Evolutionary conservation across 2,113 vertebrate species (phyloP).

Genomic region (Callospermophilus lateralis): DNA sequence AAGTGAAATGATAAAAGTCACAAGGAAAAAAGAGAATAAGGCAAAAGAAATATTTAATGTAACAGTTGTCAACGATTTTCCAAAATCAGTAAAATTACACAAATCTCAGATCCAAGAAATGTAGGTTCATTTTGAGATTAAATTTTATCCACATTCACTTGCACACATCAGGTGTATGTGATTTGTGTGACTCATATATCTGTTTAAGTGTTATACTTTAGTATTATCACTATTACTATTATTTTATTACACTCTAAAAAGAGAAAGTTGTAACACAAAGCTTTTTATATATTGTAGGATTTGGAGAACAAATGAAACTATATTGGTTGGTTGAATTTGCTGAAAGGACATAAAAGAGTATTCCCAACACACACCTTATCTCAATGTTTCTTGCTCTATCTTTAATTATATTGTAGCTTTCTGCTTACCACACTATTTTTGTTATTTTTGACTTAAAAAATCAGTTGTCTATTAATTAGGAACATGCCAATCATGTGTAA

Average conservation of each 20-base stretch:
- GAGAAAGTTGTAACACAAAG: background rate
- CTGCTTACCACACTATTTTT: background rate
- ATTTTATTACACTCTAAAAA: background rate
- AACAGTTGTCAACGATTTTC: background rate
- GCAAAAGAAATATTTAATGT: background rate
- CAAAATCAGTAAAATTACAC: background rate
- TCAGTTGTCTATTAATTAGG: background rate
- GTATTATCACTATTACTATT: background rate
- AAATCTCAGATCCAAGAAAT: background rate
- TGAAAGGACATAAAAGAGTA: background rate
- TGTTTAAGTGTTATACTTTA: background rate
- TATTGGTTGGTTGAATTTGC: background rate
- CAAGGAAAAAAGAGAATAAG: background rate
- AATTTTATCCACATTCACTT: background rate
- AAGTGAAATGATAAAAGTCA: background rate
- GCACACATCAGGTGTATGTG: background rate
- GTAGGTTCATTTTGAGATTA: background rate
- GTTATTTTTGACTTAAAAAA: background rate
- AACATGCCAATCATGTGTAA: background rate
- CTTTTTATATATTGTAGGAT: background rate
- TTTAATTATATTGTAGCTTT: background rate
- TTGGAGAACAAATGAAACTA: background rate
- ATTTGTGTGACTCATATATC: background rate
- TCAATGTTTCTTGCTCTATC: background rate
- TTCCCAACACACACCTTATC: background rate